These are phyloP conservation scores for Haliclona indistincta DNA, from an alignment of 37 sponge, comb jelly and placozoan species.

Conservation along the genomic window DNA sequence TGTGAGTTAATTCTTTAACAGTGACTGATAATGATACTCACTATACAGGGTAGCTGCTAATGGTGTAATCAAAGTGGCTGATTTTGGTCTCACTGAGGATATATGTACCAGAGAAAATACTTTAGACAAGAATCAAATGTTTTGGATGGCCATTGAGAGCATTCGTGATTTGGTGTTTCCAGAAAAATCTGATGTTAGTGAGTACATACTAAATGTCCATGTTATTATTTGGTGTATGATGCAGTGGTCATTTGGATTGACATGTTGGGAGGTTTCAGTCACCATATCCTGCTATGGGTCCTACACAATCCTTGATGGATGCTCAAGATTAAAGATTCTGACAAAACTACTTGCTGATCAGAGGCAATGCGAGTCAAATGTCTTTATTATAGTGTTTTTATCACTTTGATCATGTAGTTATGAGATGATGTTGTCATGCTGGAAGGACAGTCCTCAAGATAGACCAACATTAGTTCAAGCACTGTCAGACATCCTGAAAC, in stretches of 20 bases:
- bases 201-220: no score
- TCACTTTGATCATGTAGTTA: not conserved
- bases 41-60: conserved; percentile 11
- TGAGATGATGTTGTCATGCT: not conserved
- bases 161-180: conserved; percentile 7
- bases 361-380: conserved; percentile 17
- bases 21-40: no score
- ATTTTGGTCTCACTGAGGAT: conserved; percentile 15
- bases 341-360: conserved; percentile 6
- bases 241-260: conserved; percentile 54
- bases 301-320: conserved; percentile 1
- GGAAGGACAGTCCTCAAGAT: not conserved
- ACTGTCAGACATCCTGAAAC: not conserved
- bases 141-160: conserved; percentile 25
- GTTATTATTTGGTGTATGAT: no score
- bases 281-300: conserved; percentile 38
- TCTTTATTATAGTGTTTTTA: not conserved
- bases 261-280: conserved; percentile 35
- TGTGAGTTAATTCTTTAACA: no score
- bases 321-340: conserved; percentile 22
- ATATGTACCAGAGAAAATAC: conserved; percentile 10
- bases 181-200: conserved; percentile 23
- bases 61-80: conserved; percentile 9
- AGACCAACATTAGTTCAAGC: not conserved
- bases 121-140: conserved; percentile 12